Evolutionary conservation across 2,113 vertebrate species (phyloP).

Genomic region (Meles meles): DNA sequence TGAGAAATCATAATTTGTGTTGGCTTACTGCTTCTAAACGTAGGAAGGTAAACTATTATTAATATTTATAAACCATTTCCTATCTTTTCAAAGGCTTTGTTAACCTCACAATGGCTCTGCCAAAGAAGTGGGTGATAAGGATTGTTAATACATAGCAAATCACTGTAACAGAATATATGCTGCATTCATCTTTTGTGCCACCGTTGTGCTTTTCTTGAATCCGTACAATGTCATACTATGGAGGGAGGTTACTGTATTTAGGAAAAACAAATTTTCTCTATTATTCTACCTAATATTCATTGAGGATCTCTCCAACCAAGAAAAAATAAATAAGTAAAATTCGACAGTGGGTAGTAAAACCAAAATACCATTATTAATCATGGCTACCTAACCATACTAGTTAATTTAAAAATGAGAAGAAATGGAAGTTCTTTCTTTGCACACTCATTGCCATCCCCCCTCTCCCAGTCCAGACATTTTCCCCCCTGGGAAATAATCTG

Average conservation of each 20-base stretch:
- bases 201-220: background rate
- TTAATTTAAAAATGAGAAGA: constrained; percentile 1
- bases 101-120: background rate
- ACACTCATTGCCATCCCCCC: background rate
- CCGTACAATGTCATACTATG: background rate
- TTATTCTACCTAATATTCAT: background rate
- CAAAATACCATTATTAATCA: background rate
- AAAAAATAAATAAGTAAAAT: background rate
- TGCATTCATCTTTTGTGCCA: background rate
- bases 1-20: background rate
- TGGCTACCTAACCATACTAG: background rate
- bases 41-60: background rate
- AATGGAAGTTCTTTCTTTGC: background rate
- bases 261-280: background rate
- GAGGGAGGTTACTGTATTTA: background rate
- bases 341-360: background rate
- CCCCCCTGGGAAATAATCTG: background rate
- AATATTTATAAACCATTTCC: background rate
- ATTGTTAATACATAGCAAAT: background rate
- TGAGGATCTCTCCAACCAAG: background rate
- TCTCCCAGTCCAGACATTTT: background rate
- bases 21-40: background rate
- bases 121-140: background rate
- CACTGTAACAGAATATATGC: fast-evolving
- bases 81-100: background rate